Conservation (phyloP, 1,140 invertebrate species). For the Grapholita molesta region DNA sequence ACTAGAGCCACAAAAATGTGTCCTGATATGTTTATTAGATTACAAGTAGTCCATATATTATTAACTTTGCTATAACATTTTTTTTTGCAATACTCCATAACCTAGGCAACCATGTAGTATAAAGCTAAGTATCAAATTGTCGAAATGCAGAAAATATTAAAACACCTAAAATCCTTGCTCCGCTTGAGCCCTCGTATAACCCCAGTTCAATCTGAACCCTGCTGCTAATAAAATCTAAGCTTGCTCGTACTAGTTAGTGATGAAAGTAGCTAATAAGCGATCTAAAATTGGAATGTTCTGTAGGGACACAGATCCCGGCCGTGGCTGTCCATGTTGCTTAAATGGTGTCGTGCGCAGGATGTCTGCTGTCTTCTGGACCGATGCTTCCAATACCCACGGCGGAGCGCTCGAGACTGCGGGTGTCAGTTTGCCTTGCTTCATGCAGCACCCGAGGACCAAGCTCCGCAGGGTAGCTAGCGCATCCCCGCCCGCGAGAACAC, state of each 20-base stretch:
- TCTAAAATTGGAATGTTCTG: conserved; percentile 15
- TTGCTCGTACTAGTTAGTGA: neutral
- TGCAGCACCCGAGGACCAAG: conserved; percentile 84
- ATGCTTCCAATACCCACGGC: conserved; percentile 89
- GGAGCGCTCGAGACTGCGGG: conserved; percentile 89
- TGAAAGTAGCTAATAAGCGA: neutral
- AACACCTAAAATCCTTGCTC: neutral
- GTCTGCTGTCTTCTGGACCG: conserved; percentile 90
- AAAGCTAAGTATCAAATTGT: no score
- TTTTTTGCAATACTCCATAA: no score
- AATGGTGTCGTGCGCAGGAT: conserved; percentile 77
- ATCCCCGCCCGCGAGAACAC: conserved; percentile 60
- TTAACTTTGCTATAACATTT: no score
- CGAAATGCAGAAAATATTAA: no score
- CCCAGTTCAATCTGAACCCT: no score
- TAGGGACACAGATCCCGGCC: conserved; percentile 10
- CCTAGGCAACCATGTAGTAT: no score
- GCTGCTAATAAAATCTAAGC: no score
- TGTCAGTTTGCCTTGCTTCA: conserved; percentile 92
- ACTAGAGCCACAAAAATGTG: no score
- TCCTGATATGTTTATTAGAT: no score
- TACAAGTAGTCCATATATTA: no score
- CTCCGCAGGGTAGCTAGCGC: conserved; percentile 69
- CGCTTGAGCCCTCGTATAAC: no score
- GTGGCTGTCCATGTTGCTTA: conserved; percentile 42